Evolutionary conservation across 2,888 invertebrate genomes (phyloP), one percentile per base, ranked within the genome.

Genomic region (Tetragonisca angustula): DNA sequence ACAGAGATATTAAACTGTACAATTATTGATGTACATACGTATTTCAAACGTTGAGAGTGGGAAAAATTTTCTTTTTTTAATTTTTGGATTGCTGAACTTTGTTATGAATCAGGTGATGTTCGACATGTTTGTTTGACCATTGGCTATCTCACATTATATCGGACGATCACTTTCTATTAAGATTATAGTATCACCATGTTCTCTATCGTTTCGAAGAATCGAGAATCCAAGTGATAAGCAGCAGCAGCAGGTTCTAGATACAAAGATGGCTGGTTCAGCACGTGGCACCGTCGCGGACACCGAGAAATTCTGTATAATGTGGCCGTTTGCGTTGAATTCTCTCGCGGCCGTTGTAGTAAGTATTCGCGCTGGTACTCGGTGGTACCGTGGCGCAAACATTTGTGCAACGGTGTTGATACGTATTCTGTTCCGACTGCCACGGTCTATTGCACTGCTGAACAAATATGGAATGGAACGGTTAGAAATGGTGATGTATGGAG

Each of bases 381-480:
- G 89, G 89, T 89, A 89, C 89, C 88, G 84, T 79, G 75, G 74
- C 81, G 82, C 81, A 78, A 83, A 81, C 85, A 85, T 81, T 72
- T 68, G 61, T 82, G 85, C 79, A 67, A 76, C 74, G 27, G 87
- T 86, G 81, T 83, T 80, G 36, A 79, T 81, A 76, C 68, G 83
- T 69, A 61, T 81, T 76, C 69, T 77, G 71, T 77, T 76, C 81
- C 54, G 73, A 59, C 69, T 70, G 76, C 80, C 69, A 86, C 83
- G 89, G 75, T 84, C 88, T 83, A 84, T 87, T 81, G 81, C 87
- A 77, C 79, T 21, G 76, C 52, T 76, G 76, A 78, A 84, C 86
- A 83, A 85, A 87, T 87, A 87, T 83, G 85, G 85, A 80, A 83
- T 79, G 76, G 85, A 65, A 80, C 72, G 75, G 76, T 73, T 75